Conservation (phyloP, 2,888 invertebrate genomes). For the Papilio demoleus region DNA sequence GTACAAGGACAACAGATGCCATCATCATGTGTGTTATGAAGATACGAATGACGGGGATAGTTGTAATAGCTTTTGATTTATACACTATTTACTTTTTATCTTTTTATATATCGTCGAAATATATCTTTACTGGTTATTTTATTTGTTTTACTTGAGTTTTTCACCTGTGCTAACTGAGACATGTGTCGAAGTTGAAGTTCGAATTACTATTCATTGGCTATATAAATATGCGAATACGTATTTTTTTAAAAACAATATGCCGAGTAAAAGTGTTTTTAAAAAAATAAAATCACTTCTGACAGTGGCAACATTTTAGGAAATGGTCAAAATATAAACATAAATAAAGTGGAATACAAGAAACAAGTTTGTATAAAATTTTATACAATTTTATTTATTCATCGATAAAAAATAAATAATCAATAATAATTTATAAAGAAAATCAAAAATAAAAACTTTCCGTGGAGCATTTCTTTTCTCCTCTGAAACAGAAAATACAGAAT, state of each 20-base stretch:
- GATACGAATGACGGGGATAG: slow-evolving; percentile 35
- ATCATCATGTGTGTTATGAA: slow-evolving; percentile 22
- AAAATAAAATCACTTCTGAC: too few relatives aligned
- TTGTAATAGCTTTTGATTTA: slow-evolving; percentile 38
- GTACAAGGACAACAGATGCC: slow-evolving; percentile 19
- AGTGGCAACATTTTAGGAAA: too few relatives aligned
- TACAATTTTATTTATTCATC: slow-evolving; percentile 10
- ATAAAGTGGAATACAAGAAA: too few relatives aligned
- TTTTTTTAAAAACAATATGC: too few relatives aligned
- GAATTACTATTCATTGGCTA: neutral
- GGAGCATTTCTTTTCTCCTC: slow-evolving; percentile 64
- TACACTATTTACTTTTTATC: slow-evolving; percentile 27
- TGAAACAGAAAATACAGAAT: slow-evolving; percentile 55
- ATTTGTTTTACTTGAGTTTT: neutral
- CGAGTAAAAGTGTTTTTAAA: too few relatives aligned
- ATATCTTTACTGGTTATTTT: neutral
- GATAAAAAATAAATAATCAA: too few relatives aligned
- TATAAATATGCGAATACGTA: neutral
- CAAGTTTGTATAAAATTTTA: too few relatives aligned
- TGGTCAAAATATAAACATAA: too few relatives aligned
- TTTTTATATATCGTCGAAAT: slow-evolving; percentile 23
- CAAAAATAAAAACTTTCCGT: slow-evolving; percentile 71
- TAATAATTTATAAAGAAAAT: slow-evolving; percentile 28
- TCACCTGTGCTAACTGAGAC: too few relatives aligned
- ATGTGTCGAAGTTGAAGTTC: too few relatives aligned